phyloP scores from a whole-genome alignment of 2,797 vertebrate genomes.

The Gobionotothen gibberifrons region DNA sequence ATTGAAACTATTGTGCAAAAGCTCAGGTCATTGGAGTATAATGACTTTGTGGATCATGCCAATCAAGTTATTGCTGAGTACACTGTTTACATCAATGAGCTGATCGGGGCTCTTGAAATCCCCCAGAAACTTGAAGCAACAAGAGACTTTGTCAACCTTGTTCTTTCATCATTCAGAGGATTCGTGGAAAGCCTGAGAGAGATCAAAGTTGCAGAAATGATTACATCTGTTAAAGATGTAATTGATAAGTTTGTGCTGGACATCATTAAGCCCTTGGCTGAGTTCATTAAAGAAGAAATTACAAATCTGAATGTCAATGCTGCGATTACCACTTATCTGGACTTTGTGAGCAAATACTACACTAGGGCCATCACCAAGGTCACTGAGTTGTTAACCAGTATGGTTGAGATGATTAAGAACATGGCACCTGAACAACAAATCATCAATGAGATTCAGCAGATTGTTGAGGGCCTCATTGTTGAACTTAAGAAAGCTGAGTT shows the following conservation, averaged over 20 bases:
- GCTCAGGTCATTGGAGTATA: slow-evolving; percentile 88
- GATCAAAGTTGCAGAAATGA: slow-evolving; percentile 81
- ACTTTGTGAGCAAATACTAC: slow-evolving; percentile 73
- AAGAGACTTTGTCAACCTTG: slow-evolving; percentile 77
- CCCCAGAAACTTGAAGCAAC: slow-evolving; percentile 86
- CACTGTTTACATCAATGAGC: slow-evolving; percentile 80
- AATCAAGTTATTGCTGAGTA: slow-evolving; percentile 81
- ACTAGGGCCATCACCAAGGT: slow-evolving; percentile 53
- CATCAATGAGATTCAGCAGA: slow-evolving; percentile 75
- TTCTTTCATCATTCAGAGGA: slow-evolving; percentile 64
- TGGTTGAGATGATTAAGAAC: slow-evolving; percentile 20
- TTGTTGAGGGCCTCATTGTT: slow-evolving; percentile 70
- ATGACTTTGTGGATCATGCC: slow-evolving; percentile 82
- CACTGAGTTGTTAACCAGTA: slow-evolving; percentile 59
- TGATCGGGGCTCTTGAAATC: slow-evolving; percentile 86
- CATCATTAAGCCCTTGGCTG: slow-evolving; percentile 76
- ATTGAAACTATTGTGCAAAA: slow-evolving; percentile 79
- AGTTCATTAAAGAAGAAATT: slow-evolving; percentile 82
- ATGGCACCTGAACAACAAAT: slow-evolving; percentile 75
- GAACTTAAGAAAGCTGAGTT: slow-evolving; percentile 85
- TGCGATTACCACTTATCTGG: slow-evolving; percentile 72
- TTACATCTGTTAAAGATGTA: slow-evolving; percentile 82
- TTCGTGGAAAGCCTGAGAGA: slow-evolving; percentile 81
- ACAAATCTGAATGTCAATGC: slow-evolving; percentile 81
- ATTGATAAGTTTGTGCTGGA: slow-evolving; percentile 75